Evolutionary conservation across 2,797 vertebrate genomes (phyloP).

Genomic region (Xiphorhynchus erythropygius): DNA sequence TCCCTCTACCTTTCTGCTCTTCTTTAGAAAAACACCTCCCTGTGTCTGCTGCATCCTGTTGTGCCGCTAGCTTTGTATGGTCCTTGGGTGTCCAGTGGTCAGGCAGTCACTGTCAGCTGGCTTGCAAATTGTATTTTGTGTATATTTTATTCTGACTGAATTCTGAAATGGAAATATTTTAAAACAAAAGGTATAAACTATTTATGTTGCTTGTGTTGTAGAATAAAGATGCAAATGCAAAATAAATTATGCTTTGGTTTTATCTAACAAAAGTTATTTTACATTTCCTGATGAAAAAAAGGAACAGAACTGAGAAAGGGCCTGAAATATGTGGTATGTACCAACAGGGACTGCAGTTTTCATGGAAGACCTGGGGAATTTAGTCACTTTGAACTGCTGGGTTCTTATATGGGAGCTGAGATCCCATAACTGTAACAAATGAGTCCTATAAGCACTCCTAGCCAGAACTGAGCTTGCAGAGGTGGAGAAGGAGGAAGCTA

Average conservation of each 20-base stretch:
- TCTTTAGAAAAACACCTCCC: slow-evolving; percentile 12
- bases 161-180: slow-evolving; percentile 82
- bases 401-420: neutral
- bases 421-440: neutral
- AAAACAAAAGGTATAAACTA: slow-evolving; percentile 73
- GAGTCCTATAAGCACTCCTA: neutral
- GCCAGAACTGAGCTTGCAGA: neutral
- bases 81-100: slow-evolving; percentile 68
- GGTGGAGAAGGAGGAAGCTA: neutral
- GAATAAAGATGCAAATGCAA: slow-evolving; percentile 81
- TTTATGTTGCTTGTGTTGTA: slow-evolving; percentile 86
- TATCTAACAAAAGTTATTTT: neutral
- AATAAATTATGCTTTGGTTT: slow-evolving; percentile 34
- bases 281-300: neutral
- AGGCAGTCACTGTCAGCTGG: slow-evolving; percentile 69
- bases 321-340: neutral
- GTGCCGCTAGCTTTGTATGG: slow-evolving; percentile 66
- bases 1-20: slow-evolving; percentile 28
- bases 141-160: slow-evolving; percentile 80
- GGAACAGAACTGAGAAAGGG: neutral
- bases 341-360: neutral
- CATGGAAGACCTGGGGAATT: neutral
- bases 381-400: neutral
- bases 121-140: slow-evolving; percentile 81
- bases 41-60: neutral